phyloP scores from a whole-genome alignment of 2,797 vertebrate genomes.

The Smutsia temminckii region DNA sequence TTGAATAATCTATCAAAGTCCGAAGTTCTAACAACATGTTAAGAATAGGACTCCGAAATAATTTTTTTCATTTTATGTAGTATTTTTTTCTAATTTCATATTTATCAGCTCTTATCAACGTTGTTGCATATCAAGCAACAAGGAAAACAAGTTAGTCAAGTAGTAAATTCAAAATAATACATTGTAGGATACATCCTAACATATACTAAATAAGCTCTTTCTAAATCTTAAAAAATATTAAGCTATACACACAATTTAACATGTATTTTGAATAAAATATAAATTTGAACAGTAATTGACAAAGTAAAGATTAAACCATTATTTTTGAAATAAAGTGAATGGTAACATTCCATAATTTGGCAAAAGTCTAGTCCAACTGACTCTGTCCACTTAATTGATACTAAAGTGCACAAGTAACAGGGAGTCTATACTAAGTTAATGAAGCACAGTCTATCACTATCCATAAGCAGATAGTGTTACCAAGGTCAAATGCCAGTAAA shows the following conservation, averaged over 20 bases:
- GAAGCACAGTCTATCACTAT: background rate
- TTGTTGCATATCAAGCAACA: background rate
- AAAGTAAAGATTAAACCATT: background rate
- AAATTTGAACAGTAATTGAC: background rate
- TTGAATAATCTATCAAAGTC: background rate
- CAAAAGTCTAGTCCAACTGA: background rate
- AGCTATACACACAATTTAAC: background rate
- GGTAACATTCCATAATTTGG: background rate
- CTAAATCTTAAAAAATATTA: constrained; percentile 2
- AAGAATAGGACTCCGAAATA: background rate
- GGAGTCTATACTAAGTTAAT: background rate
- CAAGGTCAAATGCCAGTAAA: background rate
- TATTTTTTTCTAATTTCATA: constrained; percentile 34
- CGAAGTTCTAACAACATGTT: constrained; percentile 29
- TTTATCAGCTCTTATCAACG: background rate
- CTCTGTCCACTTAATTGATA: background rate
- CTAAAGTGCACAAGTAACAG: background rate
- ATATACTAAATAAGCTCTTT: background rate
- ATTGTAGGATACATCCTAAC: background rate
- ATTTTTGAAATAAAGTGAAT: background rate
- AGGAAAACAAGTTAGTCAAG: constrained; percentile 22
- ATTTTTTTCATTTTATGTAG: background rate
- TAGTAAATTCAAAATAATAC: constrained; percentile 29
- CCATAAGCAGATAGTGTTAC: background rate
- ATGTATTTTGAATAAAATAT: background rate